Percentiles rank a stretch among this genome's conserved stretches.
These are phyloP conservation scores for Brachionus asplanchnoidis DNA, from an alignment of 1,140 invertebrate species.

Conservation along the genomic window DNA sequence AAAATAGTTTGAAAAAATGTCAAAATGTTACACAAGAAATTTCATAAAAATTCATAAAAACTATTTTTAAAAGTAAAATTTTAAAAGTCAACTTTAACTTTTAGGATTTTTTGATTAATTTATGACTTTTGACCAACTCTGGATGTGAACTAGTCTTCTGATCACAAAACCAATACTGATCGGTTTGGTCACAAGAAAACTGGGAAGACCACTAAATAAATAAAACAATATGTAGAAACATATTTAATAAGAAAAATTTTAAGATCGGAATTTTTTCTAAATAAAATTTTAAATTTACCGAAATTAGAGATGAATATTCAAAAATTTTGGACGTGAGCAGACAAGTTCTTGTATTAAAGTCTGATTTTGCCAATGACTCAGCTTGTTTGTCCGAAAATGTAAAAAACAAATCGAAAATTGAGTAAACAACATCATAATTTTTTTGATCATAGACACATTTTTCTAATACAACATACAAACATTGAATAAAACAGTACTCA, in stretches of 20 bases:
- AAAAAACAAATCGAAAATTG: slow-evolving; percentile 14
- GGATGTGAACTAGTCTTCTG: too few relatives aligned
- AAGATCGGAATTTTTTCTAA: neutral
- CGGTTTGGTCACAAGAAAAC: too few relatives aligned
- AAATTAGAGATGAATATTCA: neutral
- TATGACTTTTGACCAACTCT: too few relatives aligned
- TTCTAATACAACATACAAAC: slow-evolving; percentile 18
- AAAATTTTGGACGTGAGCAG: neutral
- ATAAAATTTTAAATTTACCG: neutral
- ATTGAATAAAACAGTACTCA: slow-evolving; percentile 1
- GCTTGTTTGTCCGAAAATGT: slow-evolving; percentile 5
- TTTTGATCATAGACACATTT: neutral
- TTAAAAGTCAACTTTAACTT: too few relatives aligned
- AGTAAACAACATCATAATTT: neutral
- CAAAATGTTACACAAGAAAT: too few relatives aligned
- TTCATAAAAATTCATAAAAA: too few relatives aligned
- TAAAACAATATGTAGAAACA: too few relatives aligned
- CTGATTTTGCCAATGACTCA: neutral
- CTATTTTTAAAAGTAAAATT: too few relatives aligned
- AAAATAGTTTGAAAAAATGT: too few relatives aligned
- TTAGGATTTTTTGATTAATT: too few relatives aligned
- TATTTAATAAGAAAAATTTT: neutral
- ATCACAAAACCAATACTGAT: too few relatives aligned
- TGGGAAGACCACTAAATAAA: too few relatives aligned
- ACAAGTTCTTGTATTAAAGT: slow-evolving; percentile 40